These are phyloP conservation scores for Drosophila pseudoananassae DNA, from an alignment of 1,140 invertebrate genomes.

Conservation along the genomic window DNA sequence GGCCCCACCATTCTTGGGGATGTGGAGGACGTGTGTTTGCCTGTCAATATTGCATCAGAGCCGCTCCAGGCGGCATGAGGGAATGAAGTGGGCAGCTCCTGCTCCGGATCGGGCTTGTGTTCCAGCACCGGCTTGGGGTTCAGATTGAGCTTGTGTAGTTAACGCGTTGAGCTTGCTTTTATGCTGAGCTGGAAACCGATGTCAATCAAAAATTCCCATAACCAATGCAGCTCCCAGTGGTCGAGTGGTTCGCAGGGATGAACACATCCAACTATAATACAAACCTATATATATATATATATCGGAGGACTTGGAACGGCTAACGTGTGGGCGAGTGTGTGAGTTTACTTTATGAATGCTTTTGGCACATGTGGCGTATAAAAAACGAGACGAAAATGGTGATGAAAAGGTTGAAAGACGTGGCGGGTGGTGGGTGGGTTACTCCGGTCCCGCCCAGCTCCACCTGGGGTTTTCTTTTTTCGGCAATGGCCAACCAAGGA, in stretches of 20 bases:
- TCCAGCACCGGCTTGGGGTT: slow-evolving; percentile 16
- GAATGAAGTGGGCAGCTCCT: slow-evolving; percentile 21
- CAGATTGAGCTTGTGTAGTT: slow-evolving; percentile 60
- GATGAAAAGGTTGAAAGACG: slow-evolving; percentile 43
- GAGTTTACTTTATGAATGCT: slow-evolving; percentile 76
- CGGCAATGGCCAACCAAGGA: slow-evolving; percentile 71
- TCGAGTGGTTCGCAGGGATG: slow-evolving; percentile 45
- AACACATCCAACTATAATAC: slow-evolving; percentile 23
- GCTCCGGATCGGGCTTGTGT: slow-evolving; percentile 20
- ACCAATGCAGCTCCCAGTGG: slow-evolving; percentile 68
- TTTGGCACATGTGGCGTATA: slow-evolving; percentile 80
- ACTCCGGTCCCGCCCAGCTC: slow-evolving; percentile 36
- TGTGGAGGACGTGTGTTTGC: slow-evolving; percentile 31
- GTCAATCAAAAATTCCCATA: slow-evolving; percentile 83
- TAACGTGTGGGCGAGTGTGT: slow-evolving; percentile 12
- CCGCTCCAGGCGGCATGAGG: slow-evolving; percentile 63
- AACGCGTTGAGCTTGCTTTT: slow-evolving; percentile 63
- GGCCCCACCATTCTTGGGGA: neutral
- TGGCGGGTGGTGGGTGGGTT: neutral
- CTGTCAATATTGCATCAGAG: slow-evolving; percentile 80
- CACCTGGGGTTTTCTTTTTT: slow-evolving; percentile 36
- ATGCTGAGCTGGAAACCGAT: slow-evolving; percentile 52
- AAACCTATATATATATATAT: slow-evolving; percentile 20
- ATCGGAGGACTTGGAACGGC: slow-evolving; percentile 6
- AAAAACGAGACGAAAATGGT: slow-evolving; percentile 72